Base-by-base conservation (phyloP, 2,113 vertebrate species). In the Micronisus gabar region DNA sequence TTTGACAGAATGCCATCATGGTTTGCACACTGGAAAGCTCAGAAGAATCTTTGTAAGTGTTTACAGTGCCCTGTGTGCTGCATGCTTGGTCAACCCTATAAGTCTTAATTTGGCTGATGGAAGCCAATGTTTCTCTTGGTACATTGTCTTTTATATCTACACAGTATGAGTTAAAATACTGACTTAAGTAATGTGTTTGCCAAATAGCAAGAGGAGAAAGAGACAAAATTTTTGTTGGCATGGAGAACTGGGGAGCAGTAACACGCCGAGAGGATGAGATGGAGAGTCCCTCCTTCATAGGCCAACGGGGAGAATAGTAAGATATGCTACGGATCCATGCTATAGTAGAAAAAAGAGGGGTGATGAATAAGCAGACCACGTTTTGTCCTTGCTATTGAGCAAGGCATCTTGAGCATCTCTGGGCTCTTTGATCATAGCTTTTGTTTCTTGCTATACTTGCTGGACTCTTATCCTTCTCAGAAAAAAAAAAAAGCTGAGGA, bases 271-370 rank as follows among this genome's bases (percentile, higher is more conserved):
- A 53, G 25, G 22, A 45, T 0, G 4, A 62, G 59, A 34, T 38
- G 55, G 25, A 30, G 25, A 17, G 21, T 43, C 6, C 6, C 5
- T 56, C 6, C 36, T 63, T 72, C 0, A 2, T 68, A 53, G 80
- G 19, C 30, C 34, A 68, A 41, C 30, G 11, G 4, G 23, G 29
- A 0, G 12, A 38, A n/a, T 5, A 21, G 59, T 11, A 27, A 38
- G 27, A 19, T 13, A 15, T 0, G 1, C 4, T 0, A 2, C 0
- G 0, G 50, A 50, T 59, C 26, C 9, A 11, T n/a, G 29, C 26
- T 22, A 1, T 3, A 14, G 9, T 40, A 3, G 32, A 63, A 45
- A 50, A 41, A 10, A 45, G 12, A 65, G 14, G 13, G 45, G 8
- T 61, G 52, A 27, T 1, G 6, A 61, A 48, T n/a, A 34, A 76